Base-by-base conservation (phyloP, 1,140 invertebrate species). In the Araneus ventricosus region DNA sequence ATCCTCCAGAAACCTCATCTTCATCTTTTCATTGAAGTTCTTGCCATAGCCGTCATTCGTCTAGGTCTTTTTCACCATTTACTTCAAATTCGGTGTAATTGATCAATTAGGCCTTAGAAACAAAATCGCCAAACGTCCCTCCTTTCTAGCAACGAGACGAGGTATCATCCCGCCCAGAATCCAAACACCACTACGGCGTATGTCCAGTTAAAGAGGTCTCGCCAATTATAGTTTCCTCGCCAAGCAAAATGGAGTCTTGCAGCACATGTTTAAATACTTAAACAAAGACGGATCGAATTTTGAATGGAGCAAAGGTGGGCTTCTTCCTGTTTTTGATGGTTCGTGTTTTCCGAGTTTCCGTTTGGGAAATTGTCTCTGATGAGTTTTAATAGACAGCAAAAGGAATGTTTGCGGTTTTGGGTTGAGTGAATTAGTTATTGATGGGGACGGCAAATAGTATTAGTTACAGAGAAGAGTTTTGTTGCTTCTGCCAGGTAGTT, bases 71-170 rank as follows among this genome's bases (percentile, higher is more conserved):
- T n/a, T n/a, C n/a, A n/a, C n/a, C n/a, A n/a, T n/a, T n/a, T n/a
- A n/a, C n/a, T n/a, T n/a, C n/a, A n/a, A n/a, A n/a, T n/a, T n/a
- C n/a, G n/a, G 70, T 17, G 14, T 75, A 75, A 75, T 75, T 75
- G 70, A 75, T 75, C 70, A 75, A 75, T 75, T 75, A 30, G 20
- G 70, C 34, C 14, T 75, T 75, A 37, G 37, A 75, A 75, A 75
- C 70, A 75, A 75, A 20, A 22, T 17, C 17, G 70, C 30, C 14
- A 34, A 75, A 34, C 70, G 4, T 20, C 70, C 17, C 17, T n/a
- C 20, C 8, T 75, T 5, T 14, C 70, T 20, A 37, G 20, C 70
- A 37, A 4, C 30, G 4, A 63, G 24, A 7, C 1, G 59, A n/a
- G n/a, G n/a, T n/a, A n/a, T n/a, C 6, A 24, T 63, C n/a, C 59